These are phyloP conservation scores for Tachystola acroxantha DNA, from an alignment of 2,888 invertebrate genomes.

Conservation along the genomic window DNA sequence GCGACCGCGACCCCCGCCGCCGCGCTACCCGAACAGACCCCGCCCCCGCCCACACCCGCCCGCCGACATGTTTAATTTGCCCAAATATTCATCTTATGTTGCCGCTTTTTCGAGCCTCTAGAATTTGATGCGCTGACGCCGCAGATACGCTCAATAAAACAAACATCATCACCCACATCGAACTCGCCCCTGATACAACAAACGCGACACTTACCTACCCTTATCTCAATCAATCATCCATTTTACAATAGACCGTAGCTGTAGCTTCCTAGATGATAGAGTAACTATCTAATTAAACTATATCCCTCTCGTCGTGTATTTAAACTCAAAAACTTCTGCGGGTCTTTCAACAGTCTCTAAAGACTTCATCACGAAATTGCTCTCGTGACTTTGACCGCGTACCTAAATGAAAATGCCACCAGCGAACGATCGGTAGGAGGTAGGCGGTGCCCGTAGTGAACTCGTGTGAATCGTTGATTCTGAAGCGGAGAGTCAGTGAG, in stretches of 20 bases:
- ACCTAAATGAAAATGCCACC: neutral
- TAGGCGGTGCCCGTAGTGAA: neutral
- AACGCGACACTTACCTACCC: constrained; percentile 1
- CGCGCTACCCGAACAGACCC: constrained; percentile 13
- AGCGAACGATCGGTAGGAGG: neutral
- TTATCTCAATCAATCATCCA: neutral
- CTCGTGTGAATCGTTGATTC: constrained; percentile 10
- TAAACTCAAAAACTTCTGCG: too few relatives aligned
- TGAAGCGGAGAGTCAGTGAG: constrained; percentile 73
- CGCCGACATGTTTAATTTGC: constrained; percentile 60
- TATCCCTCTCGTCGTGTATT: too few relatives aligned
- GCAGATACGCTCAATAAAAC: constrained; percentile 13
- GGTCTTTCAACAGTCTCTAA: too few relatives aligned
- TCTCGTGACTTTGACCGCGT: neutral
- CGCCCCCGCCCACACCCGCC: constrained; percentile 47
- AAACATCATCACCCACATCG: neutral
- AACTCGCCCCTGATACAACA: neutral
- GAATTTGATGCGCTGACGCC: constrained; percentile 51
- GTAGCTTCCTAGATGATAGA: constrained; percentile 8
- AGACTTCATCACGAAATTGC: neutral
- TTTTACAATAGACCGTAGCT: constrained; percentile 9
- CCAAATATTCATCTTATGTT: constrained; percentile 55
- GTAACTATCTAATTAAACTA: neutral
- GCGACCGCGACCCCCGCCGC: constrained; percentile 25
- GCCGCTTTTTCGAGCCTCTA: constrained; percentile 69